Evolutionary conservation across 2,113 vertebrate species (phyloP), one percentile per base, ranked within the genome.

Genomic region (Zonotrichia leucophrys): DNA sequence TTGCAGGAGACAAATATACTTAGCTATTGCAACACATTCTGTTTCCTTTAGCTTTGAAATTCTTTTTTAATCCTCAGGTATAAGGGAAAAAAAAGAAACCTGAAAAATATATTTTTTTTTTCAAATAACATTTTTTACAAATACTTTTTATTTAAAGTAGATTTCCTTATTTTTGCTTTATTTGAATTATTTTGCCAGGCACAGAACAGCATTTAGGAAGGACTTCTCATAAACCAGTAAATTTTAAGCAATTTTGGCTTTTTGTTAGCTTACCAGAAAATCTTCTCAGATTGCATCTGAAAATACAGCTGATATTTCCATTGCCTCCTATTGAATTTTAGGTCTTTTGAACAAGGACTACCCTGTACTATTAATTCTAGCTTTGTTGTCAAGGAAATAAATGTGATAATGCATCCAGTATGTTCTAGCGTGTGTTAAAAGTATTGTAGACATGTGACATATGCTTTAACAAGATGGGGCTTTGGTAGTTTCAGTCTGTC

Each of bases 381-480:
- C 80, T 95, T 92, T 92, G 94, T 95, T 96, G 91, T 92, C 95
- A 94, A 67, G 86, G 89, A 92, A 97, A 78, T 95, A 90, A 90
- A 90, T 88, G 90, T 96, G 93, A 77, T 93, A 92, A 95, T 77
- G 59, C 64, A 70, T 35, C 75, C 60, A 95, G 93, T 95, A 92
- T 96, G 95, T 64, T 95, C 75, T 88, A 80, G 59, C 84, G 83
- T 94, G 95, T 97, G 94, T 95, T 95, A 60, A 41, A 96, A 95
- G 58, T 80, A 14, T 83, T 42, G 85, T n/a, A 81, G 93, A 94
- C 85, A 64, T 84, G 64, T 0, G 2, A 66, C 93, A 95, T 95
- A 95, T 97, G 95, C 79, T 85, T 86, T 83, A 83, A 74, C 90
- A 95, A 91, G 90, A 94, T 95, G 93, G 74, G 82, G 89, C 91